phyloP scores from a whole-genome alignment of 2,113 vertebrate genomes.

The Toxotes chatareus region DNA sequence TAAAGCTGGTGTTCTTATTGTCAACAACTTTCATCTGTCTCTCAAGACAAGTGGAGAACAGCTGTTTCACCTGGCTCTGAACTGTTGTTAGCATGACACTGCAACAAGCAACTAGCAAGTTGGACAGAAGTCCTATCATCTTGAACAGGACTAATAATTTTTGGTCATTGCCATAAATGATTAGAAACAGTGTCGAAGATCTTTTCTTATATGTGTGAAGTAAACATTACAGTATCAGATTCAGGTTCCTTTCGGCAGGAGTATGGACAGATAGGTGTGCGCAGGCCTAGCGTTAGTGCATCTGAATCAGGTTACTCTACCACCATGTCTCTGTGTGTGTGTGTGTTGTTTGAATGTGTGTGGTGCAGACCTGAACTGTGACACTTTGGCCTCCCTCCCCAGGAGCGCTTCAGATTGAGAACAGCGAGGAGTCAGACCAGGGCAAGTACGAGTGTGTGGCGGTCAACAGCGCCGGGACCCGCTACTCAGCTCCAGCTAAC shows the following conservation, averaged over 20 bases:
- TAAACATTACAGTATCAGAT: neutral
- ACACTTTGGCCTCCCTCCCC: conserved; percentile 72
- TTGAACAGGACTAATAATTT: neutral
- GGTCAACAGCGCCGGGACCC: conserved; percentile 94
- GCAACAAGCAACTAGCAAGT: no score
- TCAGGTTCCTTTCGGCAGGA: neutral
- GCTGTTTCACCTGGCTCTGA: no score
- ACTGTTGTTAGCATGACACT: no score
- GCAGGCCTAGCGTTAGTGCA: neutral
- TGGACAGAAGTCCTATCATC: neutral
- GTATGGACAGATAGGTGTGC: neutral
- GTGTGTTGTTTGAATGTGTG: neutral
- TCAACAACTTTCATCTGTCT: no score
- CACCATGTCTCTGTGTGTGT: neutral
- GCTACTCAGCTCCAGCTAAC: conserved; percentile 96
- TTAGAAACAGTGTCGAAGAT: neutral
- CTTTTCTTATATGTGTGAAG: neutral
- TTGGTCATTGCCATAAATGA: neutral
- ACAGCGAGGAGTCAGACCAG: conserved; percentile 98
- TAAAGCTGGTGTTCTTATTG: no score
- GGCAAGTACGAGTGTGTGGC: conserved; percentile 99
- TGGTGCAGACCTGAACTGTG: conserved; percentile 19
- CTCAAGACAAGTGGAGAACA: no score
- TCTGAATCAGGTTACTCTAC: neutral
- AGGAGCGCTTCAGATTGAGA: conserved; percentile 98